A percentile compares a stretch with the other conserved stretches of the same genome.
phyloP scores from a whole-genome alignment of 2,113 vertebrate genomes.

The Excalfactoria chinensis region DNA sequence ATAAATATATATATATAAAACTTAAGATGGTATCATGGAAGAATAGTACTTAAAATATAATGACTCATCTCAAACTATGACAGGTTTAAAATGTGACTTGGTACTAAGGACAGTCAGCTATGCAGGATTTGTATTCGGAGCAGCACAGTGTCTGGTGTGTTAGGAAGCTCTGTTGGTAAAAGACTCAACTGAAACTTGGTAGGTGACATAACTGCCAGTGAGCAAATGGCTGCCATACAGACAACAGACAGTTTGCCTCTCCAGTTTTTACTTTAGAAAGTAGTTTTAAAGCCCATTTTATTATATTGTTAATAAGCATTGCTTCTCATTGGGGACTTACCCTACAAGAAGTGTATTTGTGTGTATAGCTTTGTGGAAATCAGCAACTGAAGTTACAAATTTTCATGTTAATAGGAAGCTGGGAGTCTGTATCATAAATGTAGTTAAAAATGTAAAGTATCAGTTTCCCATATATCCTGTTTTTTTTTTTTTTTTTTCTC shows the following conservation, averaged over 20 bases:
- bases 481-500: not conserved
- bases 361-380: not conserved
- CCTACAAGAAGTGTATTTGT: not conserved
- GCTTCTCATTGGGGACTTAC: not conserved
- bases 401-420: not conserved
- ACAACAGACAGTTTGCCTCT: not conserved
- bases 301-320: not conserved
- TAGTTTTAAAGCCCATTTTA: not conserved
- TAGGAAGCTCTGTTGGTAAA: not conserved
- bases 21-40: not conserved
- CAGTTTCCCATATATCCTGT: not conserved
- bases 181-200: not conserved
- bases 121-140: not conserved
- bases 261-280: not conserved
- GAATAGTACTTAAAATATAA: not conserved
- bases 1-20: not conserved
- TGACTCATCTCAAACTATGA: not conserved
- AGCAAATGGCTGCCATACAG: not conserved
- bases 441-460: not conserved
- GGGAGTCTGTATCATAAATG: not conserved
- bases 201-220: not conserved
- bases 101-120: not conserved
- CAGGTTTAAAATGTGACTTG: constrained; percentile 4
- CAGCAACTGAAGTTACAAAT: not conserved
- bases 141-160: not conserved